phyloP scores from a whole-genome alignment of 1,140 invertebrate genomes.

The Steinernema khuongi region DNA sequence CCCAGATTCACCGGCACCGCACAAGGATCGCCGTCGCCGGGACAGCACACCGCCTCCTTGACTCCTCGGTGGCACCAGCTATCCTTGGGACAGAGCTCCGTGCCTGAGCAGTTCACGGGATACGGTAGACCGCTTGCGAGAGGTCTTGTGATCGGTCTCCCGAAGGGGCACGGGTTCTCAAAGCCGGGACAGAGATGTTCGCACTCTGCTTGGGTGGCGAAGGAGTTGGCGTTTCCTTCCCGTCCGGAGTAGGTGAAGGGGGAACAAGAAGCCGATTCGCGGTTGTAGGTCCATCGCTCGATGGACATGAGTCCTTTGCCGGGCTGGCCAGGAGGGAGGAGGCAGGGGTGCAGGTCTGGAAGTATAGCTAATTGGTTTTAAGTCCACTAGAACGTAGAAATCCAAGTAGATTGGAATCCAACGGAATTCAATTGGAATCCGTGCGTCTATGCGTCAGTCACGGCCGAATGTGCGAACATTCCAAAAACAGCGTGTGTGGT shows the following conservation, averaged over 20 bases:
- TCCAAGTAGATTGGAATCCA: too few species aligned
- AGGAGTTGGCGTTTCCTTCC: neutral
- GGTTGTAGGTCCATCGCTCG: neutral
- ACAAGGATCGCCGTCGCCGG: conserved; percentile 35
- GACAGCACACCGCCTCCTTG: neutral
- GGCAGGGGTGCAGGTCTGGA: neutral
- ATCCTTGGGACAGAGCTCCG: neutral
- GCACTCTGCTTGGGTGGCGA: neutral
- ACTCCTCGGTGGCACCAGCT: neutral
- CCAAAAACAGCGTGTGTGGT: too few species aligned
- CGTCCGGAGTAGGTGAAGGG: neutral
- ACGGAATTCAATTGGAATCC: too few species aligned
- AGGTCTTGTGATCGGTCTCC: neutral
- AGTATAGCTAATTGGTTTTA: too few species aligned
- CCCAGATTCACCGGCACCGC: conserved; percentile 24
- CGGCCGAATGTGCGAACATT: too few species aligned
- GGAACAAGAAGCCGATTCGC: neutral
- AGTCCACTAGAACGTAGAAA: too few species aligned
- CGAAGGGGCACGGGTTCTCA: neutral
- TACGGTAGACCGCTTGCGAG: neutral
- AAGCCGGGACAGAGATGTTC: conserved; percentile 12
- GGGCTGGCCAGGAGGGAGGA: neutral
- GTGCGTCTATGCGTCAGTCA: too few species aligned
- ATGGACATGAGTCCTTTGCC: neutral
- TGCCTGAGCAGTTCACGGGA: neutral